Base-by-base conservation (phyloP, 2,888 invertebrate species). In the Autographa pulchrina region DNA sequence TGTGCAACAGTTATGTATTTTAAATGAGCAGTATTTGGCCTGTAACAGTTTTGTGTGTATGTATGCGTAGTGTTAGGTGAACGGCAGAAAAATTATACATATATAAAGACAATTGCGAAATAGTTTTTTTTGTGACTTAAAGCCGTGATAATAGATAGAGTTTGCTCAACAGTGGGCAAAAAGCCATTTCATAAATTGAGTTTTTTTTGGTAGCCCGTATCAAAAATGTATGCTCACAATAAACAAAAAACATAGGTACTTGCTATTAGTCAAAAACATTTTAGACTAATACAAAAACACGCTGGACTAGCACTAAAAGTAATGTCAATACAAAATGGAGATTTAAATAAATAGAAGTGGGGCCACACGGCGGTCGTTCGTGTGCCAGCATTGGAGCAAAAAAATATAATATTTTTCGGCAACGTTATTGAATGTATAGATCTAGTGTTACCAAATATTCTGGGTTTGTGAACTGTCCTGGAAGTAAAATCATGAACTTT, bases 331-430 rank as follows among this genome's bases (percentile, higher is more conserved):
- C 32, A 32, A n/a, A 54, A 83, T 79, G 63, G 58, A 75, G 81
- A 86, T 84, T 85, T 84, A 85, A 84, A 86, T 84, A 85, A 84
- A 85, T 80, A 83, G 74, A 81, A 85, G 83, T 76, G 81, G 77
- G 72, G 77, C 71, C 72, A 65, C 71, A 38, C 54, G 58, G 76
- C 71, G 67, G 72, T 73, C 79, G 80, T 85, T 81, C 82, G 84
- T 84, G 70, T 80, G 73, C 76, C 75, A 72, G 81, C 80, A 83
- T 81, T 81, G 82, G 72, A 77, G 67, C 68, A 77, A 83, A 85
- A 75, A 74, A 70, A 43, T 64, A 70, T 72, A 70, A 62, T 65
- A 62, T 70, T 70, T 76, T 82, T 73, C 68, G 68, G 62, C 71
- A 72, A 64, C 76, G 78, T 82, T 85, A 86, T 86, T 85, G 82